A percentile compares a stretch with the other conserved stretches of the same genome.
Evolutionary conservation across 2,888 invertebrate species (phyloP).

Genomic region (Lepidonotus clava): DNA sequence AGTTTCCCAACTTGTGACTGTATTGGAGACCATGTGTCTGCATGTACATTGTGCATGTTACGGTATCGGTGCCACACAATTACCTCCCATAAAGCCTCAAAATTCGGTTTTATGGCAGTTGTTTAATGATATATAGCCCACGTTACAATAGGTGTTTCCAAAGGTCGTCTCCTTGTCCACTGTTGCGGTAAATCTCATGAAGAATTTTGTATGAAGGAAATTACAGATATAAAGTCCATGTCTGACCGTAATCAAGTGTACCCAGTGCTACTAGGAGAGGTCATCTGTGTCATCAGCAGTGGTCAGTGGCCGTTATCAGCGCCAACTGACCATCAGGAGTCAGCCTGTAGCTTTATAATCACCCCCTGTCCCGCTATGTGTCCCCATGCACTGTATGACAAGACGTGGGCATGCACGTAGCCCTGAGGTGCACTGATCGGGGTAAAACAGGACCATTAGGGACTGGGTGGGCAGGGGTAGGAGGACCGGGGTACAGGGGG

Average conservation of each 20-base stretch:
- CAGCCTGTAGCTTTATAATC: not conserved
- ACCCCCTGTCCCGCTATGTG: slow-evolving; percentile 12
- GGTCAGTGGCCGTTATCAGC: not conserved
- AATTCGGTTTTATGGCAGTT: not conserved
- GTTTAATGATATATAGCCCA: not conserved
- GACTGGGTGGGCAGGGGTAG: not conserved
- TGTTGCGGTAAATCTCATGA: slow-evolving; percentile 24
- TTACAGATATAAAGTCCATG: not conserved
- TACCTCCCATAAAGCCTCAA: not conserved
- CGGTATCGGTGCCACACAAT: no score
- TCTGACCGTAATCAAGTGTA: not conserved
- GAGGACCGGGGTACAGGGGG: not conserved
- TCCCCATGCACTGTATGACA: no score
- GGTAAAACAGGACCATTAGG: no score
- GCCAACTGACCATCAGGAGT: not conserved
- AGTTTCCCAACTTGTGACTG: no score
- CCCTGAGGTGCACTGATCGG: not conserved
- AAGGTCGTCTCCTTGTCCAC: not conserved
- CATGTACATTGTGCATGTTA: no score
- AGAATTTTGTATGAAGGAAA: not conserved
- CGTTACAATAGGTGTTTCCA: not conserved
- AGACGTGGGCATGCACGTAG: not conserved
- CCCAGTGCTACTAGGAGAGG: not conserved
- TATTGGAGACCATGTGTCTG: no score
- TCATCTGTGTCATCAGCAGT: slow-evolving; percentile 4